Percentiles rank a stretch among this genome's conserved stretches.
phyloP scores from a whole-genome alignment of 2,797 vertebrate genomes.

The Eurystomus glaucurus region DNA sequence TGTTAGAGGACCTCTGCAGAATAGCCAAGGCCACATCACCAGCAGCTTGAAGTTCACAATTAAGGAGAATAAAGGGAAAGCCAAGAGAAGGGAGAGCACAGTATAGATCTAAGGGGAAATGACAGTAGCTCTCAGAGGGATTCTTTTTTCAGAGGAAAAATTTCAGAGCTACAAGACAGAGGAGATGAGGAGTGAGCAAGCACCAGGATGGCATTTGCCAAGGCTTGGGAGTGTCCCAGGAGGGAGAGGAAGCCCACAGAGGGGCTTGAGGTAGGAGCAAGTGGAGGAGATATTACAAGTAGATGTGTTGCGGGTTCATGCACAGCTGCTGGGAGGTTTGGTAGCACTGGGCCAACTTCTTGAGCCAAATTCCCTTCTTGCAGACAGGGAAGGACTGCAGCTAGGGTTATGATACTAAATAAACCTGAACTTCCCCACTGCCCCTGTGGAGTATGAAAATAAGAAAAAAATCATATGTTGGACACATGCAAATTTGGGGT shows the following conservation, averaged over 20 bases:
- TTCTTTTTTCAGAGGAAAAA: background rate
- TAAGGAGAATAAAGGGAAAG: background rate
- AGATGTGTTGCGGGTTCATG: accelerated
- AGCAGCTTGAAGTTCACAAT: background rate
- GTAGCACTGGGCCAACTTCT: background rate
- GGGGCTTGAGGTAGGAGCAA: background rate
- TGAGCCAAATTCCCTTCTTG: background rate
- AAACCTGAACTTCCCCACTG: background rate
- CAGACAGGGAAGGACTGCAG: background rate
- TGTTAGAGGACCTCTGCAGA: background rate
- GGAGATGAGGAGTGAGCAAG: background rate
- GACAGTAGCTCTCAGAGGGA: background rate
- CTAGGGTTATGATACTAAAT: background rate
- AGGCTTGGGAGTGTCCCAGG: background rate
- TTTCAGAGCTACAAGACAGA: background rate
- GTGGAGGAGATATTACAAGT: accelerated
- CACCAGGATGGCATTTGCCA: background rate
- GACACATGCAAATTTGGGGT: background rate
- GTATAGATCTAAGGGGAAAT: background rate
- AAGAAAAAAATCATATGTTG: no score
- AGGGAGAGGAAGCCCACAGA: background rate
- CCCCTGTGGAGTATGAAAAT: background rate
- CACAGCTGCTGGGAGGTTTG: accelerated
- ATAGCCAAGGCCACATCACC: background rate
- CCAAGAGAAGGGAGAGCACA: background rate